Evolutionary conservation across 2,888 invertebrate species (phyloP).

Genomic region (Andrena bucephala): DNA sequence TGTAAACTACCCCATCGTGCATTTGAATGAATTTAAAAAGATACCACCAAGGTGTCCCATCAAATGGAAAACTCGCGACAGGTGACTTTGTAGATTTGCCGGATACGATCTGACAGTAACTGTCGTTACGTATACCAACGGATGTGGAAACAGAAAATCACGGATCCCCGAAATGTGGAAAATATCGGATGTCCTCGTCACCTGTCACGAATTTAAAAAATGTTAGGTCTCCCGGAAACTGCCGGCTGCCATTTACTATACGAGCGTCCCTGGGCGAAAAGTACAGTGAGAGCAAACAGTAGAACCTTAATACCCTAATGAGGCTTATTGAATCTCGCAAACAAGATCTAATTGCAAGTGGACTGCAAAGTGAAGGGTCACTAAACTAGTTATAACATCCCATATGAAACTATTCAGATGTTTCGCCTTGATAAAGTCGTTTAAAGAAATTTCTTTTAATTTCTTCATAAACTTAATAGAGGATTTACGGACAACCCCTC

Average conservation of each 20-base stretch:
- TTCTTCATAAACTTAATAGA: too few relatives aligned
- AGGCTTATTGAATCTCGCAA: too few relatives aligned
- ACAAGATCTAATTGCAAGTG: neutral
- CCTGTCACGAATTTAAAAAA: neutral
- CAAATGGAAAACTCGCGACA: conserved; percentile 10
- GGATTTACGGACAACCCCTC: too few relatives aligned
- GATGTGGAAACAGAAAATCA: conserved; percentile 26
- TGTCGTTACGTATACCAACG: conserved; percentile 18
- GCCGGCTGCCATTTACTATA: neutral
- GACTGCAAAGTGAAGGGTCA: too few relatives aligned
- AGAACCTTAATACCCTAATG: neutral
- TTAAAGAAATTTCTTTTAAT: too few relatives aligned
- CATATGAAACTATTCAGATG: too few relatives aligned
- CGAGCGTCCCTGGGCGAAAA: neutral
- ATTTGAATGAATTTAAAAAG: neutral
- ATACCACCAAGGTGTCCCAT: neutral
- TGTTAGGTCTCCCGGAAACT: neutral
- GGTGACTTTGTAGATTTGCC: neutral
- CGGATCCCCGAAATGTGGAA: conserved; percentile 4
- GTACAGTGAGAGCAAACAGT: neutral
- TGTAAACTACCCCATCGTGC: too few relatives aligned
- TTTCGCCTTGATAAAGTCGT: too few relatives aligned
- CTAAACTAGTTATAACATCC: too few relatives aligned
- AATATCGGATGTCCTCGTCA: conserved; percentile 26
- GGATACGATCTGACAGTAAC: conserved; percentile 26